Conservation (phyloP, 1,140 invertebrate genomes). For the Coenobita brevimanus region DNA sequence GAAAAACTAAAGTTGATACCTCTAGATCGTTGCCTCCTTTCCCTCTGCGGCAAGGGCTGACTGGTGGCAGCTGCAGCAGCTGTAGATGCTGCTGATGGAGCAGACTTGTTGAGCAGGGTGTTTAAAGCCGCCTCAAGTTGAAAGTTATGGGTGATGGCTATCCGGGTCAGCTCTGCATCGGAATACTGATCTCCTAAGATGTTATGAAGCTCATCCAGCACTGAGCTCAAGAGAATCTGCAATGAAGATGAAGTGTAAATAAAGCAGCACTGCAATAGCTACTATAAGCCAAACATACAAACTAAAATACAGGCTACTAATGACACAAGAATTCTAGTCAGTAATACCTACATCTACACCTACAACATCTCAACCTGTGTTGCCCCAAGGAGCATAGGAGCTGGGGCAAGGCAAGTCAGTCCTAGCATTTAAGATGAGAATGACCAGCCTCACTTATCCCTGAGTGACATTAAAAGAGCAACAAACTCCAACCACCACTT, state of each 20-base stretch:
- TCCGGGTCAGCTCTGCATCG: slow-evolving; percentile 72
- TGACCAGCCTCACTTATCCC: too few species aligned
- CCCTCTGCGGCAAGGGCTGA: slow-evolving; percentile 34
- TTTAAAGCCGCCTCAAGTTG: slow-evolving; percentile 73
- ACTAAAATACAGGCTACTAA: too few species aligned
- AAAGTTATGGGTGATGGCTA: slow-evolving; percentile 73
- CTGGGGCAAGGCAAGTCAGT: too few species aligned
- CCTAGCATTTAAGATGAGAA: too few species aligned
- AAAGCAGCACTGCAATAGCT: too few species aligned
- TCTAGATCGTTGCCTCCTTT: slow-evolving; percentile 18
- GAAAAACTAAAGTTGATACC: neutral
- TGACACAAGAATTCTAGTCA: too few species aligned
- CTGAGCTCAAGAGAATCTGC: slow-evolving; percentile 73
- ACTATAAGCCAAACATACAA: too few species aligned
- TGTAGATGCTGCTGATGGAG: neutral
- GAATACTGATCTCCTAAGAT: slow-evolving; percentile 74
- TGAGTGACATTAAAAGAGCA: too few species aligned
- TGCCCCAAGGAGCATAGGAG: too few species aligned
- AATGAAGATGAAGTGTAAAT: neutral
- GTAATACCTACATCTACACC: too few species aligned
- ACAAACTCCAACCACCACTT: too few species aligned
- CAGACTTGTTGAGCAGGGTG: slow-evolving; percentile 71
- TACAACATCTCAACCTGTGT: too few species aligned
- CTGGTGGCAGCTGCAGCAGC: neutral
- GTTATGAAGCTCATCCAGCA: slow-evolving; percentile 74